Conservation (phyloP, 2,888 invertebrate genomes). For the Melangyna quadrimaculata region DNA sequence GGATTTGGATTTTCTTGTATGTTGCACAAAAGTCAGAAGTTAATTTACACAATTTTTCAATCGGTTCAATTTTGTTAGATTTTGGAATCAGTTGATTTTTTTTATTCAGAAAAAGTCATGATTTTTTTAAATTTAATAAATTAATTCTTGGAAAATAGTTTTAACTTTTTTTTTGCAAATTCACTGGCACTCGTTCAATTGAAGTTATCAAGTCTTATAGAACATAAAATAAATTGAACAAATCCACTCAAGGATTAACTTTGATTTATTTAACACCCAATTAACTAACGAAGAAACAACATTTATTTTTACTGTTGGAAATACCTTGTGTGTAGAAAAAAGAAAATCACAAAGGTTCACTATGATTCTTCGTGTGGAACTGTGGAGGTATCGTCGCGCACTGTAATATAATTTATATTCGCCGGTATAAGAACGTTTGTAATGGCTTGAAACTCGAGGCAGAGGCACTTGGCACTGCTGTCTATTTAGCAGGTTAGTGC, state of each 20-base stretch:
- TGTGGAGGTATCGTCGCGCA: constrained; percentile 26
- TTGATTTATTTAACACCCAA: neutral
- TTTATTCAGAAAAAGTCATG: neutral
- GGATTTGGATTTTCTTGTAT: neutral
- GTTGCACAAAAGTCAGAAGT: neutral
- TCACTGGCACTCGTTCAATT: neutral
- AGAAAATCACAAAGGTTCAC: constrained; percentile 36
- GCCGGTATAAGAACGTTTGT: constrained; percentile 12
- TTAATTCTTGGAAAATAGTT: no score
- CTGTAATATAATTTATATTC: constrained; percentile 42
- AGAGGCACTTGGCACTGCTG: no score
- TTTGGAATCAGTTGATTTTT: no score
- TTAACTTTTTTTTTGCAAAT: neutral
- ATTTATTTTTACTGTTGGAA: neutral
- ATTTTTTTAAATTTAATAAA: no score
- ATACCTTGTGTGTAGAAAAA: neutral
- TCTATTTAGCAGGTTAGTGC: constrained; percentile 53
- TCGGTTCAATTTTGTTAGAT: no score
- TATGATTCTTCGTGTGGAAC: constrained; percentile 10
- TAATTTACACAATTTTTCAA: neutral
- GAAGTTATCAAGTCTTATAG: no score
- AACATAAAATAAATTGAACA: no score
- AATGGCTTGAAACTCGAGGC: constrained; percentile 3
- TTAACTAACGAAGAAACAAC: neutral
- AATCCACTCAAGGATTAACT: neutral